Conservation (phyloP, 2,113 vertebrate genomes). For the Carassius auratus region DNA sequence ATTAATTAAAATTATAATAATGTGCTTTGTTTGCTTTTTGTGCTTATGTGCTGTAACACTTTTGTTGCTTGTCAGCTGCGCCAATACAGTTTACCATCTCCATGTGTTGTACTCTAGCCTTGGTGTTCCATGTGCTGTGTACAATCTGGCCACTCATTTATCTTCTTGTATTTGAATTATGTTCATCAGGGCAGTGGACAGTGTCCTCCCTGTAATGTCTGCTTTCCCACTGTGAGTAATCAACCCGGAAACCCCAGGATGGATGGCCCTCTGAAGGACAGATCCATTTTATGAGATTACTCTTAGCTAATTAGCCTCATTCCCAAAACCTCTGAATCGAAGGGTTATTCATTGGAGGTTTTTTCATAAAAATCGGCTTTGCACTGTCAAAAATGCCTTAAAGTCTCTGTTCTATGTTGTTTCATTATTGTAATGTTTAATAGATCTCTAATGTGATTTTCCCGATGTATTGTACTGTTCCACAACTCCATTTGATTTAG, state of each 20-base stretch:
- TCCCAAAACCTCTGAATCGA: conserved; percentile 32
- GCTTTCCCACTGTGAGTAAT: conserved; percentile 45
- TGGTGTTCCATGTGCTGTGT: background rate
- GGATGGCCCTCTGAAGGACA: conserved; percentile 49
- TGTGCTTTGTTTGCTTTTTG: too few relatives aligned
- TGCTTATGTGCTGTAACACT: too few relatives aligned
- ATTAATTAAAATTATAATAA: too few relatives aligned
- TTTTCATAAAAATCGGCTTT: background rate
- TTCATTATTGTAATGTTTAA: background rate
- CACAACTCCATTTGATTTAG: background rate
- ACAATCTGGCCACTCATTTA: background rate
- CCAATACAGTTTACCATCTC: background rate
- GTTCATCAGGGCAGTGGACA: background rate
- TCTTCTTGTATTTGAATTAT: background rate
- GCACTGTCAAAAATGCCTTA: background rate
- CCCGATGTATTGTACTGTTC: background rate
- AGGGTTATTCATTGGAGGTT: background rate
- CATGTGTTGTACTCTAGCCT: background rate
- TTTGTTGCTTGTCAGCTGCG: too few relatives aligned
- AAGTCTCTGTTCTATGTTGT: background rate
- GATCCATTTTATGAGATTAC: conserved; percentile 48
- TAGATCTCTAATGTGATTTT: background rate
- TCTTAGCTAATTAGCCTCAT: conserved; percentile 54
- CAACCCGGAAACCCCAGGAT: conserved; percentile 47
- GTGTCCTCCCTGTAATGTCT: conserved; percentile 23